Conservation (phyloP, 2,797 vertebrate species). For the Pipistrellus pipistrellus region DNA sequence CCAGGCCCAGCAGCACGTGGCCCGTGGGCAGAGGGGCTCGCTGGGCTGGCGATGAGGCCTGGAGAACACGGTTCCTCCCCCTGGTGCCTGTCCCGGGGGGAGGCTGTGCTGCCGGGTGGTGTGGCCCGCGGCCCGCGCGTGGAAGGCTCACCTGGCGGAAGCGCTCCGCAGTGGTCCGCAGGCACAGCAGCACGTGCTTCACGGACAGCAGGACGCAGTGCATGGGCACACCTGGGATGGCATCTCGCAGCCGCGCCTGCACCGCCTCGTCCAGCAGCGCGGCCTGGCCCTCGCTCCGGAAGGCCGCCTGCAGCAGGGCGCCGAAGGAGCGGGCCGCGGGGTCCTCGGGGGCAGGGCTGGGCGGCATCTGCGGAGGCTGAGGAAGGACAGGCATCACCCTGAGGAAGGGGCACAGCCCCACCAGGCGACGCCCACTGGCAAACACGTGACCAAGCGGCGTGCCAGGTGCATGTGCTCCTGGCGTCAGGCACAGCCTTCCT, state of each 20-base stretch:
- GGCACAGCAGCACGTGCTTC: slow-evolving; percentile 94
- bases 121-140: too few species aligned
- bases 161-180: slow-evolving; percentile 92
- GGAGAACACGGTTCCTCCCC: rapidly evolving
- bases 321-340: slow-evolving; percentile 83
- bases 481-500: too few species aligned
- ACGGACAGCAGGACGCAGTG: slow-evolving; percentile 87
- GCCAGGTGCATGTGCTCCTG: too few species aligned
- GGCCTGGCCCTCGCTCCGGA: slow-evolving; percentile 86
- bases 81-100: not conserved
- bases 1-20: rapidly evolving
- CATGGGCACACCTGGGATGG: slow-evolving; percentile 82
- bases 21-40: rapidly evolving
- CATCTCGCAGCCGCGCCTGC: slow-evolving; percentile 84
- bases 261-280: slow-evolving; percentile 82
- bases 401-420: rapidly evolving
- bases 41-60: not conserved
- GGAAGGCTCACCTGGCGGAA: slow-evolving; percentile 88
- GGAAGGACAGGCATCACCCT: not conserved
- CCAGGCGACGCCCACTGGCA: too few species aligned
- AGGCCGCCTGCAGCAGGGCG: slow-evolving; percentile 89
- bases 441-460: rapidly evolving
- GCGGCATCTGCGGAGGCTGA: not conserved
- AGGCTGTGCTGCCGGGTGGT: too few species aligned
- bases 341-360: rapidly evolving